These are phyloP conservation scores for Lasaia peninsularis DNA, from an alignment of 1,140 invertebrate genomes.

Conservation along the genomic window DNA sequence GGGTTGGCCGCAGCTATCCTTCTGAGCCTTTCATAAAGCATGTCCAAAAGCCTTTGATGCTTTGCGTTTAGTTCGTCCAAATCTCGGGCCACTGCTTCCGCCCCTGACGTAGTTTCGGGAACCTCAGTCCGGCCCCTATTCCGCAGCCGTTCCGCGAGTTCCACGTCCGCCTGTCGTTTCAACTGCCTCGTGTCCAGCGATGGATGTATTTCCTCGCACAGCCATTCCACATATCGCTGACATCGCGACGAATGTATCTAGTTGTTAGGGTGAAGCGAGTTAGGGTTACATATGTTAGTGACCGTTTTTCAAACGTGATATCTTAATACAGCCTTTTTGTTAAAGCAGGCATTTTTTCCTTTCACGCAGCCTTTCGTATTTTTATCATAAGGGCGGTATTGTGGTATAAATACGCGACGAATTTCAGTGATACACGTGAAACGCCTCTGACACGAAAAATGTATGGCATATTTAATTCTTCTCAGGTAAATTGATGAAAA, in stretches of 20 bases:
- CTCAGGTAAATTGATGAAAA: no score
- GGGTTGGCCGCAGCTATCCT: conserved; percentile 79
- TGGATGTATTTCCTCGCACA: conserved; percentile 92
- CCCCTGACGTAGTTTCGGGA: conserved; percentile 71
- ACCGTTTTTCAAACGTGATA: conserved; percentile 36
- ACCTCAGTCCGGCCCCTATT: conserved; percentile 37
- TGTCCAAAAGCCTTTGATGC: conserved; percentile 86
- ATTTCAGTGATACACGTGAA: no score
- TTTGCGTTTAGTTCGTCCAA: conserved; percentile 91
- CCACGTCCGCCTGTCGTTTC: conserved; percentile 62
- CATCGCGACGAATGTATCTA: conserved; percentile 94
- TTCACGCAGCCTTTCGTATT: conserved; percentile 24
- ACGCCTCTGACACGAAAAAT: no score
- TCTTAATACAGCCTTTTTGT: conserved; percentile 30
- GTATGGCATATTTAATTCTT: no score
- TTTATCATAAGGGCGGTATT: background rate
- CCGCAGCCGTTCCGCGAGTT: conserved; percentile 44
- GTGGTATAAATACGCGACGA: no score
- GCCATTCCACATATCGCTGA: conserved; percentile 91
- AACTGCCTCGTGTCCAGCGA: conserved; percentile 82
- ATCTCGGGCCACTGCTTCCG: conserved; percentile 89
- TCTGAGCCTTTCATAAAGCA: conserved; percentile 82
- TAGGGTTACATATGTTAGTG: conserved; percentile 45
- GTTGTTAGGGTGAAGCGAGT: conserved; percentile 53
- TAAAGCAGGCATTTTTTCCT: conserved; percentile 24